Evolutionary conservation across 2,113 vertebrate genomes (phyloP), one percentile per base, ranked within the genome.

Genomic region (Xyrauchen texanus): DNA sequence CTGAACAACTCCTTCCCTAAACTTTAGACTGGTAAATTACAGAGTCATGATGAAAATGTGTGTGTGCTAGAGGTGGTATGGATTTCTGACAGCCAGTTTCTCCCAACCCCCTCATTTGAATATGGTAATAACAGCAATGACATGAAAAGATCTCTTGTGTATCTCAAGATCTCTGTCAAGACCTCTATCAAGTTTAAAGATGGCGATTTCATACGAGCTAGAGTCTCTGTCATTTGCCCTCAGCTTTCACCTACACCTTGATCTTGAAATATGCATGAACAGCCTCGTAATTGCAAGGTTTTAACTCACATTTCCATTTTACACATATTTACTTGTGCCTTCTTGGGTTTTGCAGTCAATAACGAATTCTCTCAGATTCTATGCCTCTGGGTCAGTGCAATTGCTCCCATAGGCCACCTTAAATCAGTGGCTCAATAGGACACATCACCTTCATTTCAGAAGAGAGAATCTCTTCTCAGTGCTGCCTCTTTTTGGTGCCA

Each of bases 91-190:
- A 34, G 21, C 21, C 21, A 34, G 21, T 55, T 15, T 69, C 60
- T 46, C 60, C 15, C 63, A 45, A 7, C 53, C 45, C 63, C 15
- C 16, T 10, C 77, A 52, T 78, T 55, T 68, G 81, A 85, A 86
- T 85, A 83, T 85, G 84, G 60, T 70, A 73, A 81, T 88, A 71
- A 80, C 75, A n/a, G 11, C 7, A 8, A 10, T 76, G 74, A 86
- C 87, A 88, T 85, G 53, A 87, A 86, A 86, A 83, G 79, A 81
- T 78, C 82, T 34, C 21, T 34, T 34, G 21, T 34, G 21, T 34
- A 34, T 34, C 21, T 87, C 71, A 79, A 80, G 79, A 82, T 88
- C 86, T 82, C 81, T 87, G 86, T 90, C 85, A 87, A 77, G 85
- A 83, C 82, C 76, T 63, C 87, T 81, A 90, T 90, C 89, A 91